These are phyloP conservation scores for Erpetoichthys calabaricus DNA, from an alignment of 2,797 vertebrate genomes.

Conservation along the genomic window DNA sequence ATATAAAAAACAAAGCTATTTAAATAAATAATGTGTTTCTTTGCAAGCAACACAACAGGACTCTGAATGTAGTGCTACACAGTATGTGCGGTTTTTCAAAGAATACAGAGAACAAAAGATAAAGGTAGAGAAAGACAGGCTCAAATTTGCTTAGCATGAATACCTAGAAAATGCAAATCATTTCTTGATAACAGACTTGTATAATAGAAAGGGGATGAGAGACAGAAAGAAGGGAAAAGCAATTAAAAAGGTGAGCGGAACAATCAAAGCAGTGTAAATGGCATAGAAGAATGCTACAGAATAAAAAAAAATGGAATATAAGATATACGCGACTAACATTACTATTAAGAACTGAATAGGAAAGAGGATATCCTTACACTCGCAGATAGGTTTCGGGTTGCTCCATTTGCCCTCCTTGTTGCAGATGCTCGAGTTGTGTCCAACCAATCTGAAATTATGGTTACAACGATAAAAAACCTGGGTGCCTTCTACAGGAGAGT, in stretches of 20 bases:
- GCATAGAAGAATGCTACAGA: neutral
- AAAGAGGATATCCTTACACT: slow-evolving; percentile 57
- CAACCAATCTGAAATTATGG: slow-evolving; percentile 70
- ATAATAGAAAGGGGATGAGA: neutral
- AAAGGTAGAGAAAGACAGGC: neutral
- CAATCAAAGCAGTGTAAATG: neutral
- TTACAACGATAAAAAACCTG: slow-evolving; percentile 73
- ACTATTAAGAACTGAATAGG: neutral
- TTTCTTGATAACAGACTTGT: too few relatives aligned
- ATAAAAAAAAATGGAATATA: neutral
- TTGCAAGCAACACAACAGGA: too few relatives aligned
- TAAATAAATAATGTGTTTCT: too few relatives aligned
- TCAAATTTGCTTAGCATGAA: neutral
- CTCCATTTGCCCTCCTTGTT: slow-evolving; percentile 82
- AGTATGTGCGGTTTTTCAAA: too few relatives aligned
- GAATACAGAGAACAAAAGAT: too few relatives aligned
- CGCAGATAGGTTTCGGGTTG: slow-evolving; percentile 69
- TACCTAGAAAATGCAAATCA: neutral
- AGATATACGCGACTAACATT: slow-evolving; percentile 4
- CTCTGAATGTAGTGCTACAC: too few relatives aligned
- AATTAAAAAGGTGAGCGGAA: neutral
- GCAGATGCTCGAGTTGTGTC: slow-evolving; percentile 68
- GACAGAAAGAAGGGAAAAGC: slow-evolving; percentile 13
- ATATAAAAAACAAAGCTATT: too few relatives aligned
- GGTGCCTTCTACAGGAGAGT: slow-evolving; percentile 67